Percentiles rank a stretch among this genome's conserved stretches.
Evolutionary conservation across 2,113 vertebrate species (phyloP).

Genomic region (Notechis scutatus): DNA sequence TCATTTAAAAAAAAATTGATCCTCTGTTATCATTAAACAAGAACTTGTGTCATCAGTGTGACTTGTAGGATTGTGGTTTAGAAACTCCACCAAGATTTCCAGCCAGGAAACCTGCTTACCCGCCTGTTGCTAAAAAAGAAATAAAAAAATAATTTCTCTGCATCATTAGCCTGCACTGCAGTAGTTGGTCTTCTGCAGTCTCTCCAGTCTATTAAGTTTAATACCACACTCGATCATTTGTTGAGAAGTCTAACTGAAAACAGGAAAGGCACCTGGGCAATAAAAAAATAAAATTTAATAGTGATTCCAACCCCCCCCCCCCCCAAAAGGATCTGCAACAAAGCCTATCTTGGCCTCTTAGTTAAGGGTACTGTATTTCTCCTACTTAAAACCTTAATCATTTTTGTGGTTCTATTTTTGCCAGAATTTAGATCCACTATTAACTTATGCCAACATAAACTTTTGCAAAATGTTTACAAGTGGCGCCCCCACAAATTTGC

Average conservation of each 20-base stretch:
- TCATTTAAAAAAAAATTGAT: neutral
- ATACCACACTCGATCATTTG: neutral
- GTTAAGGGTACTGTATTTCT: neutral
- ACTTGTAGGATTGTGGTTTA: neutral
- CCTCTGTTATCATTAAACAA: neutral
- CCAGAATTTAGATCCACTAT: neutral
- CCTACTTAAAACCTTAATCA: neutral
- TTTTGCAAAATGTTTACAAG: neutral
- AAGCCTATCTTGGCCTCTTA: neutral
- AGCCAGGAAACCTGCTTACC: constrained; percentile 4
- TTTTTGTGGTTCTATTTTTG: neutral
- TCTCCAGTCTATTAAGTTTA: constrained; percentile 18
- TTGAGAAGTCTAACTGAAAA: neutral
- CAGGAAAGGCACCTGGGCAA: neutral
- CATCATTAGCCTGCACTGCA: neutral
- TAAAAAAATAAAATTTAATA: neutral
- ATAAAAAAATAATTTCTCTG: neutral
- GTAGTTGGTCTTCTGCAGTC: neutral
- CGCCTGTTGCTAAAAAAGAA: neutral
- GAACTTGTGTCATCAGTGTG: neutral
- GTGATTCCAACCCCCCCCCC: neutral
- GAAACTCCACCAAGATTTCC: neutral
- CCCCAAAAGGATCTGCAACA: neutral
- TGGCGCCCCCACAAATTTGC: neutral
- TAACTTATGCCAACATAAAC: neutral